Evolutionary conservation across 2,113 vertebrate species (phyloP).

Genomic region (Xenus cinereus): DNA sequence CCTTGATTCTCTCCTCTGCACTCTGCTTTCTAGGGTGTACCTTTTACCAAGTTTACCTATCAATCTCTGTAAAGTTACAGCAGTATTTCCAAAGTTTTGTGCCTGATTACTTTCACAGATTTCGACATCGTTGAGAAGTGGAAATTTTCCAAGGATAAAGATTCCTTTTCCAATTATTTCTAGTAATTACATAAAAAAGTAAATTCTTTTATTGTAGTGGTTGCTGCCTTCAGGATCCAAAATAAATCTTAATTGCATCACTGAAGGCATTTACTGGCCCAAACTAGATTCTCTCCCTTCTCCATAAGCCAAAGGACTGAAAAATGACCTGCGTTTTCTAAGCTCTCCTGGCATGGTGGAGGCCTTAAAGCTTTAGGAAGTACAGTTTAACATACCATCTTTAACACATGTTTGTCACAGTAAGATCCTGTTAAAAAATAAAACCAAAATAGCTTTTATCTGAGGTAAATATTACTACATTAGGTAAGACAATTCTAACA

Average conservation of each 20-base stretch:
- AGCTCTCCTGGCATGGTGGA: background rate
- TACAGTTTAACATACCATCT: background rate
- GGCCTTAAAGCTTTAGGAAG: background rate
- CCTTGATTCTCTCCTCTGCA: background rate
- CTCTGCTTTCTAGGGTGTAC: background rate
- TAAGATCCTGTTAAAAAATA: background rate
- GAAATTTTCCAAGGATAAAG: background rate
- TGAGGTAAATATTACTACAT: slow-evolving; percentile 7
- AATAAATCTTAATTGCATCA: background rate
- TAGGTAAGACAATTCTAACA: background rate
- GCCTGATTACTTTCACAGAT: background rate
- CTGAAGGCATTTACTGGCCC: background rate
- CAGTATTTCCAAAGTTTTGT: background rate
- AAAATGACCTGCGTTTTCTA: background rate
- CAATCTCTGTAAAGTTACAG: background rate
- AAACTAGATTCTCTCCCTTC: background rate
- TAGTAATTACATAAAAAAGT: background rate
- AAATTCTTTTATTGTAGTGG: background rate
- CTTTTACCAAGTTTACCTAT: background rate
- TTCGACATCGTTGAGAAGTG: background rate
- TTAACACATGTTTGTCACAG: background rate
- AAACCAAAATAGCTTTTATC: background rate
- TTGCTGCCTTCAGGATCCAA: background rate
- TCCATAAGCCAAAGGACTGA: background rate
- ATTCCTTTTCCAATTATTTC: background rate